Evolutionary conservation across 2,888 invertebrate species (phyloP), one percentile per base, ranked within the genome.

Genomic region (Oscheius sp.): DNA sequence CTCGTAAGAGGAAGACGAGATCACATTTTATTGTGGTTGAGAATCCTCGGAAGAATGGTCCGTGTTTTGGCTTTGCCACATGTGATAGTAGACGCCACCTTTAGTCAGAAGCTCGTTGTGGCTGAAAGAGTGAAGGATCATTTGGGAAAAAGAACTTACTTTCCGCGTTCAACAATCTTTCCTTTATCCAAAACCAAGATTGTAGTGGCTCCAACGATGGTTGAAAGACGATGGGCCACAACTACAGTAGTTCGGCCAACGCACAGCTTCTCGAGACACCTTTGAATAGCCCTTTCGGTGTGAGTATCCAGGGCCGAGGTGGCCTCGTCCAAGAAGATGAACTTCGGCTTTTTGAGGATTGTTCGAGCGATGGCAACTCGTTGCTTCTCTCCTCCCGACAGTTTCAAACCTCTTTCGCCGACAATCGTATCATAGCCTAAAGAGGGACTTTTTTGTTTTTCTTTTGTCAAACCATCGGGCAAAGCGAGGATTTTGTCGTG

Each of bases 361-460:
- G 96, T 96, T 74, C 97, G 89, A 0, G 97, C 97, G 75, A 97
- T 97, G 0, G 96, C 97, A 69, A 97, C 94, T 77, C 96, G 90
- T 87, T 98, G 97, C 86, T 98, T 97, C 87, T 97, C 97, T 1
- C 97, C 97, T 1, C 97, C 97, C 87, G 96, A 96, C 71, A 97
- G 89, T 74, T 95, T 92, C 69, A 97, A 88, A 4, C 97, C 97
- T 86, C 97, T 90, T 88, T 97, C 97, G 5, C 97, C 97, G 23
- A 97, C 89, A 68, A 88, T 72, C n/a, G 89, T 89, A 2, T 87
- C 87, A 80, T 89, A 89, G 65, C 87, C 88, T 88, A 78, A 42
- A 67, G 70, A 31, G 1, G 46, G 1, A n/a, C n/a, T n/a, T n/a
- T n/a, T n/a, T n/a, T n/a, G n/a, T n/a, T n/a, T n/a, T 55, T 10